These are phyloP conservation scores for Zygaena filipendulae DNA, from an alignment of 2,888 invertebrate species.

Conservation along the genomic window DNA sequence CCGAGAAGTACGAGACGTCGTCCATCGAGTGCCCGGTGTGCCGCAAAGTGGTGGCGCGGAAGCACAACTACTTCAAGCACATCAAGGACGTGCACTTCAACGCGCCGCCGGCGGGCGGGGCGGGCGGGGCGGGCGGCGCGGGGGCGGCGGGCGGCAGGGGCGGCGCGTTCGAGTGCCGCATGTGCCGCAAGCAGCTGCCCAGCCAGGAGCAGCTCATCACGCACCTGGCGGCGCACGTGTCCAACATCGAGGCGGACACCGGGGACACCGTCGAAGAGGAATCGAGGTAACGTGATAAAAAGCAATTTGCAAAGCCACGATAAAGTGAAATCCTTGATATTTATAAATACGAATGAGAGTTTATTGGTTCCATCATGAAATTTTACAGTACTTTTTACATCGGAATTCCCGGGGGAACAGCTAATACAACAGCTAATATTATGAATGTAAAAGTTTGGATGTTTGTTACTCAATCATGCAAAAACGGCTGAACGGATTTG, in stretches of 20 bases:
- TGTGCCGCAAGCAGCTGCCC: constrained; percentile 41
- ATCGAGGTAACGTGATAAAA: constrained; percentile 45
- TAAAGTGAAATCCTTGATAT: too few relatives aligned
- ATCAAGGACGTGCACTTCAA: constrained; percentile 40
- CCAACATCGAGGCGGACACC: constrained; percentile 32
- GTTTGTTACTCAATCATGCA: too few relatives aligned
- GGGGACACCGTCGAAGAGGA: constrained; percentile 25
- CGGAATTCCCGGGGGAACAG: too few relatives aligned
- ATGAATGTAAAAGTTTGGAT: too few relatives aligned
- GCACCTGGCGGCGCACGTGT: constrained; percentile 53
- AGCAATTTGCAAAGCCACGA: background rate
- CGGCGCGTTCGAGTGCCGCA: constrained; percentile 36
- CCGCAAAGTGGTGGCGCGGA: constrained; percentile 27
- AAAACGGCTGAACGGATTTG: too few relatives aligned
- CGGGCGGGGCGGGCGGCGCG: constrained; percentile 9
- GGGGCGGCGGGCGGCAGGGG: constrained; percentile 9
- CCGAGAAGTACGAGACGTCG: constrained; percentile 25
- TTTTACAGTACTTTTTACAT: too few relatives aligned
- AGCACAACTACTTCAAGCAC: constrained; percentile 35
- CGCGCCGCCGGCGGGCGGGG: constrained; percentile 16
- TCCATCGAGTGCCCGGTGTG: constrained; percentile 41
- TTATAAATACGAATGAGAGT: too few relatives aligned
- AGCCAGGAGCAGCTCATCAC: constrained; percentile 43
- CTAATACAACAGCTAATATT: too few relatives aligned
- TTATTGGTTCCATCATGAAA: too few relatives aligned